phyloP scores from a whole-genome alignment of 2,113 vertebrate genomes.

The Melospiza georgiana region DNA sequence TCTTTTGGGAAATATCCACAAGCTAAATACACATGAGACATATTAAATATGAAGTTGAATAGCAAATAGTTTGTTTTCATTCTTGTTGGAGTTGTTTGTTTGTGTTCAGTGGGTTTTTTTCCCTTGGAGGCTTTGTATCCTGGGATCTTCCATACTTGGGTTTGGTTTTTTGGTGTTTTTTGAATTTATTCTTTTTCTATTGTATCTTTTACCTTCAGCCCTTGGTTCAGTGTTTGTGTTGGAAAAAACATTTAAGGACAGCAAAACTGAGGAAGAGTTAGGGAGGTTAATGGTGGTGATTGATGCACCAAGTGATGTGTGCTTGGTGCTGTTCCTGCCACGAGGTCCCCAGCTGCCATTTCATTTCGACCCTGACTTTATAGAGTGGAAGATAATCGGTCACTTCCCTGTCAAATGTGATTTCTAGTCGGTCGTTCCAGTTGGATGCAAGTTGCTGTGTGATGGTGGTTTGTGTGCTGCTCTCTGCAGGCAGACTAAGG shows the following conservation, averaged over 20 bases:
- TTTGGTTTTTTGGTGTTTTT: background rate
- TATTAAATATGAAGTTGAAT: background rate
- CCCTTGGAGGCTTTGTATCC: background rate
- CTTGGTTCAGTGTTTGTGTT: background rate
- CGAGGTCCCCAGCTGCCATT: background rate
- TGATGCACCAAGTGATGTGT: background rate
- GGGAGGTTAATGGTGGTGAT: background rate
- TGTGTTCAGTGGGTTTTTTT: background rate
- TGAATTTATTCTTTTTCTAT: background rate
- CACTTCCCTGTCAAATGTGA: background rate
- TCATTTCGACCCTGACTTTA: background rate
- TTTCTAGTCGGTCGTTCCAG: background rate
- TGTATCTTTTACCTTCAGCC: background rate
- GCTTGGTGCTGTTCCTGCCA: background rate
- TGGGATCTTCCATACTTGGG: background rate
- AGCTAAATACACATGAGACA: background rate
- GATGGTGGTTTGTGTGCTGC: background rate
- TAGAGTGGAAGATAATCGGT: background rate
- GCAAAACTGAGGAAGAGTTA: background rate
- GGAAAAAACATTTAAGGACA: background rate
- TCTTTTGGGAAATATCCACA: background rate
- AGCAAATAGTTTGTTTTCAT: background rate
- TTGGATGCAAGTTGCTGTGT: background rate
- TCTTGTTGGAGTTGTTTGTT: background rate
- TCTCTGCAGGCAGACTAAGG: background rate